Base-by-base conservation (phyloP, 2,113 vertebrate species). In the Vulpes lagopus region DNA sequence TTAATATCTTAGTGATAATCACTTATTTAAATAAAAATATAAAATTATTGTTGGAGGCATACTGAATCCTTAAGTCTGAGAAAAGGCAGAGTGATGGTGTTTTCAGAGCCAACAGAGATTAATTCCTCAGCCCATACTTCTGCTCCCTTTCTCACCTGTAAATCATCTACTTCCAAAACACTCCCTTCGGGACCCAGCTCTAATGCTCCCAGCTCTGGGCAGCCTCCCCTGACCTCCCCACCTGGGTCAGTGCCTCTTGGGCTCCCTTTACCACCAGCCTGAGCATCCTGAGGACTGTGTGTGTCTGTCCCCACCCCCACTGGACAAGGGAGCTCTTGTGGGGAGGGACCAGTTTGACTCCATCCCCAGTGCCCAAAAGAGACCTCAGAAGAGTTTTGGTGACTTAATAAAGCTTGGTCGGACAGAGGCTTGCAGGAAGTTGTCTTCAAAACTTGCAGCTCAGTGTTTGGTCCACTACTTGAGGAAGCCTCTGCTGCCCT, bases 11-110 rank as follows among this genome's bases (percentile, higher is more conserved):
- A 43, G 62, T 62, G 22, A 19, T 79, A 89, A 94, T 74, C 67
- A 84, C 30, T 69, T 73, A 91, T 17, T 91, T 62, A 73, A 76
- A 87, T 84, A 82, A 76, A 90, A 93, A 88, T 53, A 51, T 67
- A 32, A 81, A 96, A 55, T 87, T 67, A 67, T 43, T 88, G 59
- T 84, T 57, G 57, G 73, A 57, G 57, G 25, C 25, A 23, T 55
- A 17, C 60, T 23, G 71, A 78, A 22, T 85, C 64, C n/a, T 83
- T 53, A 95, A 27, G 43, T 80, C 51, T 81, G 30, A 95, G 51
- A 85, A 76, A 51, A 91, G 35, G 67, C 81, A 38, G 57, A 89
- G 35, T 38, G 76, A 80, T 57, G 16, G 27, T 69, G 22, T 74
- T 17, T 67, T 86, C 59, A 51, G 89, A 91, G 30, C 51, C 3